A percentile compares a stretch with the other conserved stretches of the same genome.
These are phyloP conservation scores for Notoglanidium macrostoma DNA, from an alignment of 2,797 vertebrate genomes.

Conservation along the genomic window DNA sequence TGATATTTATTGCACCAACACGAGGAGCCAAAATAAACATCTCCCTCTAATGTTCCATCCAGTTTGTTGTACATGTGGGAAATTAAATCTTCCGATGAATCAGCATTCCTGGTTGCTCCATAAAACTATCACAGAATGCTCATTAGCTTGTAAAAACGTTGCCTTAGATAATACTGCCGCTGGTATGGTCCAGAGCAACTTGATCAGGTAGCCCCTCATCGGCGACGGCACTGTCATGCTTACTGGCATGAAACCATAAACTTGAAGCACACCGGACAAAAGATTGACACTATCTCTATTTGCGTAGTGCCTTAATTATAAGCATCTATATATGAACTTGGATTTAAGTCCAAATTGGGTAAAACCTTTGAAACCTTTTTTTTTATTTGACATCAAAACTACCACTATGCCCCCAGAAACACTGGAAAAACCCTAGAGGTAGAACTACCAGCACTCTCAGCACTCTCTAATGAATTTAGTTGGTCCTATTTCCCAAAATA, in stretches of 20 bases:
- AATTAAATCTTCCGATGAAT: slow-evolving; percentile 21
- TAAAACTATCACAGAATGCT: slow-evolving; percentile 14
- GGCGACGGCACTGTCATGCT: not conserved
- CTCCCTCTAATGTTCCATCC: slow-evolving; percentile 12
- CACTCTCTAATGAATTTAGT: not conserved
- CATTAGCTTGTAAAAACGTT: slow-evolving; percentile 6
- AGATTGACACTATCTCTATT: not conserved
- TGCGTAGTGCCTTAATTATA: not conserved
- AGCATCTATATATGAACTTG: not conserved
- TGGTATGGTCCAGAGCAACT: not conserved
- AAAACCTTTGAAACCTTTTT: not conserved
- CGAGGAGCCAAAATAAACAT: slow-evolving; percentile 2
- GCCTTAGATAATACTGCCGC: not conserved
- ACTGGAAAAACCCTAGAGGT: not conserved
- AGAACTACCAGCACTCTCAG: not conserved
- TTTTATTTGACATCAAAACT: not conserved
- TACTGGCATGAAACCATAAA: not conserved
- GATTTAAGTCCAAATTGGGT: not conserved
- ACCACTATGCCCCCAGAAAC: not conserved
- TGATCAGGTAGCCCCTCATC: not conserved
- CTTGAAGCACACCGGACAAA: not conserved
- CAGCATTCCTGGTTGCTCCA: slow-evolving; percentile 16
- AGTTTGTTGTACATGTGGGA: slow-evolving; percentile 23
- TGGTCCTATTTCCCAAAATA: not conserved
- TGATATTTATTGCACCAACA: slow-evolving; percentile 8